phyloP scores from a whole-genome alignment of 2,888 invertebrate genomes.

The Hanleya hanleyi region DNA sequence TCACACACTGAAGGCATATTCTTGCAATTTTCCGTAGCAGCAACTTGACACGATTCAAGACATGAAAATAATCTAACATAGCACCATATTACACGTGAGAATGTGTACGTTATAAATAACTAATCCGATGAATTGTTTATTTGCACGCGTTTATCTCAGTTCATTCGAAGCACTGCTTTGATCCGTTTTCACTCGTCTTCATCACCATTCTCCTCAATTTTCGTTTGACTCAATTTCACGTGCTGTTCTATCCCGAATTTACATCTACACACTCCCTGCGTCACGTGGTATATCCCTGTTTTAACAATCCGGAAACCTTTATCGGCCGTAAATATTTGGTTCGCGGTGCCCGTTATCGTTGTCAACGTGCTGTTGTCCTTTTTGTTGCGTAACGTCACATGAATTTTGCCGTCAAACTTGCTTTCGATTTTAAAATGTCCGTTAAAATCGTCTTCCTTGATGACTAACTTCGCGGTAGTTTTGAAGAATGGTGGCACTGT shows the following conservation, averaged over 20 bases:
- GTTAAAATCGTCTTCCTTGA: slow-evolving; percentile 68
- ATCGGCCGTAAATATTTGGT: slow-evolving; percentile 63
- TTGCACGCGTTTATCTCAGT: too few relatives aligned
- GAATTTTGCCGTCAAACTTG: slow-evolving; percentile 68
- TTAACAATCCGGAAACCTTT: slow-evolving; percentile 59
- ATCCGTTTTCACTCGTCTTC: not conserved
- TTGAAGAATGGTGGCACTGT: slow-evolving; percentile 66
- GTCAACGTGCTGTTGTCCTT: slow-evolving; percentile 70
- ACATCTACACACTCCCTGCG: slow-evolving; percentile 71
- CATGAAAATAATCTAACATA: too few relatives aligned
- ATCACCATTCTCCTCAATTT: not conserved
- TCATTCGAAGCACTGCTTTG: too few relatives aligned
- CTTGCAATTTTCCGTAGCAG: too few relatives aligned
- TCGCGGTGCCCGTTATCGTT: slow-evolving; percentile 65
- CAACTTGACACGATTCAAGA: too few relatives aligned
- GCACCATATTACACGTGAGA: too few relatives aligned
- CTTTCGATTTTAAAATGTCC: slow-evolving; percentile 69
- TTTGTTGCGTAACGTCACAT: slow-evolving; percentile 68
- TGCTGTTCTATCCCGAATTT: slow-evolving; percentile 73
- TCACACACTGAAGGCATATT: too few relatives aligned
- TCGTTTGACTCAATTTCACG: slow-evolving; percentile 66
- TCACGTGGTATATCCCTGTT: slow-evolving; percentile 55
- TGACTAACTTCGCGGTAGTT: slow-evolving; percentile 56
- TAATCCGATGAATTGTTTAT: too few relatives aligned
- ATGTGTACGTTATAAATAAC: too few relatives aligned